Evolutionary conservation across 2,797 vertebrate genomes (phyloP).

Genomic region (Carcharodon carcharias): DNA sequence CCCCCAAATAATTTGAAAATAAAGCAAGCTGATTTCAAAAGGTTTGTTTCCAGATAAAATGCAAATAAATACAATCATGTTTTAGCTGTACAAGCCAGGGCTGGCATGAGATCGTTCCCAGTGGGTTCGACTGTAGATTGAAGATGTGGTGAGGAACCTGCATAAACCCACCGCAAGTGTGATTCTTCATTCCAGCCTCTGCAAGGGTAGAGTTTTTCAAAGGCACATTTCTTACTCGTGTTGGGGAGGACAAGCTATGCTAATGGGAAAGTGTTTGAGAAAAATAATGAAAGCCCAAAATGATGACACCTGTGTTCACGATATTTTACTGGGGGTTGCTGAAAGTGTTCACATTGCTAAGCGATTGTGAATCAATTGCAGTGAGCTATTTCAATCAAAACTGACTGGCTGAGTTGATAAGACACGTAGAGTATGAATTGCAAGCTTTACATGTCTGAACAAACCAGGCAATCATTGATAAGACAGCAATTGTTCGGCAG

Average conservation of each 20-base stretch:
- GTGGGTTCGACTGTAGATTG: not conserved
- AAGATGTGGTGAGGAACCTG: not conserved
- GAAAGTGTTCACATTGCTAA: not conserved
- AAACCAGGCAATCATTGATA: conserved; percentile 23
- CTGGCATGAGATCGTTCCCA: not conserved
- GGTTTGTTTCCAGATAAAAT: not conserved
- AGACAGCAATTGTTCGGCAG: not conserved
- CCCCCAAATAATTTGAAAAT: not conserved
- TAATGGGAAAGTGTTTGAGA: not conserved
- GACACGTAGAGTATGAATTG: not conserved
- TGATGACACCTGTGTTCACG: not conserved
- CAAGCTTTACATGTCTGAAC: not conserved
- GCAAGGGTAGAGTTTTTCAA: not conserved
- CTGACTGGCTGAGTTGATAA: conserved; percentile 15
- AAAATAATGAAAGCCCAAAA: not conserved
- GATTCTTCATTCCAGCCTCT: too few species aligned
- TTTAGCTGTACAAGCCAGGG: not conserved
- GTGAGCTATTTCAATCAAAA: not conserved
- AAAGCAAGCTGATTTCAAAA: not conserved
- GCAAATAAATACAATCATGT: not conserved
- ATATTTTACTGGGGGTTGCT: not conserved
- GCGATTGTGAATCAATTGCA: not conserved
- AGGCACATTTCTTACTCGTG: not conserved
- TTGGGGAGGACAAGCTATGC: not conserved
- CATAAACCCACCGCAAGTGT: not conserved